phyloP scores from a whole-genome alignment of 2,797 vertebrate genomes.

The Esox lucius region DNA sequence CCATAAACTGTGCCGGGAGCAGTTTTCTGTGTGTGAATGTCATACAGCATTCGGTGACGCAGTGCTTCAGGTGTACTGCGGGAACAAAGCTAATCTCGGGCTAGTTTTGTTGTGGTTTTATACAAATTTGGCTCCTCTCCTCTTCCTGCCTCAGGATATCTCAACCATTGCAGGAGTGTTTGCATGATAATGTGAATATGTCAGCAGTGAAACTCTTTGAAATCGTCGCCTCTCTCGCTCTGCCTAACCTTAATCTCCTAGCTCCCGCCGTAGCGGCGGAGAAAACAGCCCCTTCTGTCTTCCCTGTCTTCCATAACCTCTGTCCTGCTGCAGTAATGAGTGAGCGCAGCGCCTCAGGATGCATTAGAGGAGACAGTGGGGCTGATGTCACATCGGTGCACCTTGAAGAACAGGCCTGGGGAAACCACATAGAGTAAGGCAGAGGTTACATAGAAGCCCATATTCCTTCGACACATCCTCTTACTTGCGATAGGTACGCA shows the following conservation, averaged over 20 bases:
- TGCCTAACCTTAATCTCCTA: neutral
- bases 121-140: neutral
- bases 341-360: neutral
- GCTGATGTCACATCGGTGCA: neutral
- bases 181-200: constrained; percentile 12
- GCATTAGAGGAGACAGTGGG: neutral
- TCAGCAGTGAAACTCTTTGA: neutral
- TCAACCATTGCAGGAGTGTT: constrained; percentile 14
- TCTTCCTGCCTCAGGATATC: neutral
- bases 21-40: neutral
- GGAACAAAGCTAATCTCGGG: constrained; percentile 1
- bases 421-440: too few relatives aligned
- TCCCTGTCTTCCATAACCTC: neutral
- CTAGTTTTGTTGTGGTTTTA: neutral
- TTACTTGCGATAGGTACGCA: too few relatives aligned
- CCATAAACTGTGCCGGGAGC: neutral
- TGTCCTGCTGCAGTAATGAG: neutral
- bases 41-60: neutral
- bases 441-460: too few relatives aligned
- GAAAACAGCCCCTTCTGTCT: neutral
- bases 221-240: neutral
- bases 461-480: neutral
- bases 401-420: neutral
- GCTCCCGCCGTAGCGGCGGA: neutral
- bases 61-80: neutral